Evolutionary conservation across 1,140 invertebrate species (phyloP), one percentile per base, ranked within the genome.

Genomic region (Philaenus spumarius): DNA sequence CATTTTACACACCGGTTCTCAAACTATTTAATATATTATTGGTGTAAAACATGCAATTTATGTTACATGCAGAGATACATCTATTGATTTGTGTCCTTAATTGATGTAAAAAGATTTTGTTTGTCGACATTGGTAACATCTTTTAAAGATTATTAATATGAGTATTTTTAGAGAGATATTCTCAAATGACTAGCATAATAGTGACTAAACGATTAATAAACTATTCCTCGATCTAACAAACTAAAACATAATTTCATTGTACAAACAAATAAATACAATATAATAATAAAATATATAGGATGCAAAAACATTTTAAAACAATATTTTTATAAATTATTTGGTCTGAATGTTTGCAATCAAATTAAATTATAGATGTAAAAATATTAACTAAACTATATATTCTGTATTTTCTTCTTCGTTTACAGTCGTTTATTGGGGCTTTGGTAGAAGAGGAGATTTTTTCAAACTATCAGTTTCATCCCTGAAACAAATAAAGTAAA

Each of bases 191-290:
- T 30, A 30, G 26, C 26, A 30, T 30, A 30, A 30, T 9, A 30
- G 26, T 30, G 9, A 30, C 26, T 4, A 30, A 30, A 30, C 26
- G 9, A 53, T 37, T 35, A 53, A 53, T 53, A 53, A 22, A 53
- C 34, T 19, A 53, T 17, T 15, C 34, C 37, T 37, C 19, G 6
- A 14, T 53, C 50, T 15, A 53, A n/a, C 17, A 53, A 26, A 20
- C 2, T 53, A 53, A 53, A 53, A 22, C 37, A 53, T 12, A 53
- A 22, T 53, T 39, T 53, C 15, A 39, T 35, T 37, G 50, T 53
- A 53, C 50, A 53, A 15, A 53, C 23, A 53, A 53, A 24, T 22
- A 53, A 53, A 26, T 53, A 53, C 15, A 53, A 53, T 53, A 53
- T 53, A 11, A 53, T 19, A 39, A 53, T 35, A 53, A 53, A 53